Evolutionary conservation across 2,113 vertebrate species (phyloP).

Genomic region (Rostratula benghalensis): DNA sequence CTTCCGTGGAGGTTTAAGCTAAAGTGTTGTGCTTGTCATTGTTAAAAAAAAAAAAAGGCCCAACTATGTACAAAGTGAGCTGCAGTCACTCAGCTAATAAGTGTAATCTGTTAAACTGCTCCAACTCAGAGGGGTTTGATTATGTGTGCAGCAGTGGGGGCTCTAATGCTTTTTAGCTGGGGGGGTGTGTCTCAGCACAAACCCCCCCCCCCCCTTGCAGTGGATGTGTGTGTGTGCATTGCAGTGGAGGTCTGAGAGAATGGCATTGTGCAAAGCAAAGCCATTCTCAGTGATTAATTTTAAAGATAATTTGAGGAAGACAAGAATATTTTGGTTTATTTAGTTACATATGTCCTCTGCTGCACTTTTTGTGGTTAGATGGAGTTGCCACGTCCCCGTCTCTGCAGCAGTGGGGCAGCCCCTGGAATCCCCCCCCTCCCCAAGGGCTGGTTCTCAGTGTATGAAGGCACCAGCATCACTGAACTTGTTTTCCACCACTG

Average conservation of each 20-base stretch:
- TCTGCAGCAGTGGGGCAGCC: neutral
- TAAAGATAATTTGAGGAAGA: neutral
- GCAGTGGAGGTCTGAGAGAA: neutral
- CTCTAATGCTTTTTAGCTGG: neutral
- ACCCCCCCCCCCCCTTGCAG: neutral
- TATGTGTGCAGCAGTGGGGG: neutral
- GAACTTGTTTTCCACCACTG: neutral
- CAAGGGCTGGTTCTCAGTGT: neutral
- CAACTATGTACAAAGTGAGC: slow-evolving; percentile 1
- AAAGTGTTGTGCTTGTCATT: slow-evolving; percentile 17
- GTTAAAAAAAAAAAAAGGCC: neutral
- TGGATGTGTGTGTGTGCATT: rapidly evolving
- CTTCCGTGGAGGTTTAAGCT: slow-evolving; percentile 15
- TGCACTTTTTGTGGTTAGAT: neutral
- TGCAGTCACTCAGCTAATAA: slow-evolving; percentile 32
- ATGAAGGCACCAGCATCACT: neutral
- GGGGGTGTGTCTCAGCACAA: neutral
- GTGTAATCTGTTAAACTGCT: slow-evolving; percentile 44
- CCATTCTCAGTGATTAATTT: neutral
- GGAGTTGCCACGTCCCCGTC: rapidly evolving
- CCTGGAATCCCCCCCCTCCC: rapidly evolving
- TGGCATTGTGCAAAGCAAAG: neutral
- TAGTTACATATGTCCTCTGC: neutral
- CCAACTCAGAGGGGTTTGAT: neutral
- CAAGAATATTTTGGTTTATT: neutral